Base-by-base conservation (phyloP, 2,113 vertebrate species). In the Acinonyx jubatus region DNA sequence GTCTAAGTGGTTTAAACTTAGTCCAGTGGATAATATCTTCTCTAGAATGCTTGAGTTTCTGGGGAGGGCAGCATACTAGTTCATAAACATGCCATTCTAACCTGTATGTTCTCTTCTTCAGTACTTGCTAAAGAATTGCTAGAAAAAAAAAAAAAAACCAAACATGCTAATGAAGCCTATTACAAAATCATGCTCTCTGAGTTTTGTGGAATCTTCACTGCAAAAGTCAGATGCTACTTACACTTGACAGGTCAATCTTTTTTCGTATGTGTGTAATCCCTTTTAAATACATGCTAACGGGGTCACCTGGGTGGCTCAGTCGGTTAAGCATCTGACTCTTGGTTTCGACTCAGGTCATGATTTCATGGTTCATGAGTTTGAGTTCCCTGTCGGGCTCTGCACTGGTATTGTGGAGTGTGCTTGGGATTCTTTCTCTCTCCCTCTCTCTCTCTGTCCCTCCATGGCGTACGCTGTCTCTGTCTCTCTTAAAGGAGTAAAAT, bases 1-100 rank as follows among this genome's bases (percentile, higher is more conserved):
- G 90, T 73, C 73, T 96, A 96, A 96, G 61, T 92, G 83, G 76
- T 86, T 96, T 93, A 96, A 91, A 95, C 19, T 78, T 93, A 92
- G 69, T 27, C 18, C 38, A 31, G 19, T 45, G 65, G 57, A 76
- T 95, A 55, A 71, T 87, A 57, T 48, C 85, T 89, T 93, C 57
- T 85, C 50, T 93, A 52, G 19, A 69, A 69, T 57, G 71, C 33
- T 89, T 96, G 16, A 48, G 68, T 96, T 96, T 96, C 92, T 96
- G 68, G 18, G 87, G 48, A 89, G 25, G 13, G 31, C 63, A 86
- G n/a, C 13, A 61, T 63, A 48, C 3, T 55, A 48, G 13, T 79
- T 33, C 55, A 82, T 63, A 92, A 78, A 83, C 4, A 15, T 23
- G 31, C 48, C 27, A 65, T 78, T 89, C 31, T 92, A 50, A 41